Conservation (phyloP, 2,113 vertebrate genomes). For the Girardinichthys multiradiatus region DNA sequence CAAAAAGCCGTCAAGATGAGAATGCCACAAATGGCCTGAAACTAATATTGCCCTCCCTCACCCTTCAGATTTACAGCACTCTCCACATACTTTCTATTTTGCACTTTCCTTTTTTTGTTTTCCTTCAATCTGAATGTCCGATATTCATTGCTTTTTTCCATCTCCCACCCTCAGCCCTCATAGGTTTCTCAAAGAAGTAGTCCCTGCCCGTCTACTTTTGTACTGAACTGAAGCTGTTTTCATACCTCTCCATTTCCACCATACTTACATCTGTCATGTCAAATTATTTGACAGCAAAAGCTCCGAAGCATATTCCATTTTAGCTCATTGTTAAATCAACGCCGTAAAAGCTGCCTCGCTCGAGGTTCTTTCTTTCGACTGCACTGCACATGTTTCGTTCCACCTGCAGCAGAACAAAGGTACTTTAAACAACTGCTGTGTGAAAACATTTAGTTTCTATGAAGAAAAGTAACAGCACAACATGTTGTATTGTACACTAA, state of each 20-base stretch:
- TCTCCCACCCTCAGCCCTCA: constrained; percentile 4
- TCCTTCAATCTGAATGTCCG: constrained; percentile 29
- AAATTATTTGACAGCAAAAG: constrained; percentile 50
- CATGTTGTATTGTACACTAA: not conserved
- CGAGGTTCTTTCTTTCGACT: constrained; percentile 31
- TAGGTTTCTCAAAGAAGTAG: constrained; percentile 8
- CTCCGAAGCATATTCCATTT: constrained; percentile 50
- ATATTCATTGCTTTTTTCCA: constrained; percentile 18
- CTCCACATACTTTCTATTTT: constrained; percentile 45
- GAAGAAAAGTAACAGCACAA: not conserved
- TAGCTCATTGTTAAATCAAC: constrained; percentile 59
- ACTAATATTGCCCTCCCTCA: constrained; percentile 76
- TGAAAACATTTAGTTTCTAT: constrained; percentile 5
- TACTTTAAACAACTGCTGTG: constrained; percentile 6
- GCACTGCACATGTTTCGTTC: constrained; percentile 30
- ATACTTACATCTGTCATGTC: constrained; percentile 55
- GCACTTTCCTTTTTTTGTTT: constrained; percentile 14
- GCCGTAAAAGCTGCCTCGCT: constrained; percentile 45
- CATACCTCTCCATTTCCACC: constrained; percentile 46
- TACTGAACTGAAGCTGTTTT: constrained; percentile 45
- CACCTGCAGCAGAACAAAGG: constrained; percentile 13
- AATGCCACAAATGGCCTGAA: constrained; percentile 77
- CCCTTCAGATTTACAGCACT: constrained; percentile 62
- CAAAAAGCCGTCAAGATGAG: constrained; percentile 69
- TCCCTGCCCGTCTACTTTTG: constrained; percentile 24